Percentiles rank a stretch among this genome's conserved stretches.
phyloP scores from a whole-genome alignment of 2,888 invertebrate genomes.

The Nemoura dubitans region DNA sequence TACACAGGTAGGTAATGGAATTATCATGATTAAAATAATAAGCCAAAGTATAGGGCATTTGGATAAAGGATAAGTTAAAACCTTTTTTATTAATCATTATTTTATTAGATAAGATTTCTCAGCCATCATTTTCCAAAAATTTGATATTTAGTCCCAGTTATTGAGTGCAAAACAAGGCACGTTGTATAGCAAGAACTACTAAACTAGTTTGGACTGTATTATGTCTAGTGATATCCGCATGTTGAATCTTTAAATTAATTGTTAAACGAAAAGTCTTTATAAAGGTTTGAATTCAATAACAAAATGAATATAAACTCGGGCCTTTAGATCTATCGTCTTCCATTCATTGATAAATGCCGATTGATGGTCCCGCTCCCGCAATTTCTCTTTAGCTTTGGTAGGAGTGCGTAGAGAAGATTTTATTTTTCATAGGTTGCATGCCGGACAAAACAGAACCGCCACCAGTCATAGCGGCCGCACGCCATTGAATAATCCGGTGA shows the following conservation, averaged over 20 bases:
- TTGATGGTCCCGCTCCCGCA: conserved; percentile 35
- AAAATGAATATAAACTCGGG: background rate
- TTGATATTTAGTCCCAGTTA: background rate
- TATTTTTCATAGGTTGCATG: conserved; percentile 38
- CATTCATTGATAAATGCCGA: background rate
- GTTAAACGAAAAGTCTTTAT: no score
- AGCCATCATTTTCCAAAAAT: no score
- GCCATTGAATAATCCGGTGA: background rate
- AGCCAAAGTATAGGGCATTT: background rate
- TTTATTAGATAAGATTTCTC: background rate
- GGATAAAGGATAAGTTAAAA: background rate
- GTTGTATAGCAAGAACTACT: background rate
- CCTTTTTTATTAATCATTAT: background rate
- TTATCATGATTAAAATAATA: background rate
- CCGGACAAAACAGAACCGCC: conserved; percentile 28
- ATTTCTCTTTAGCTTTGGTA: conserved; percentile 9
- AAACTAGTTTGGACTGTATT: background rate
- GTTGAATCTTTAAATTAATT: no score
- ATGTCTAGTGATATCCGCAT: no score
- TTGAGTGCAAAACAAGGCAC: background rate
- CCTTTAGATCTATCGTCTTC: background rate
- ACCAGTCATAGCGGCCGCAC: conserved; percentile 16
- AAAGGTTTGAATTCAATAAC: no score
- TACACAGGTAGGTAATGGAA: background rate
- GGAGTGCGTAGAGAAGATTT: conserved; percentile 2